Base-by-base conservation (phyloP, 2,113 vertebrate species). In the Gobiocypris rarus region DNA sequence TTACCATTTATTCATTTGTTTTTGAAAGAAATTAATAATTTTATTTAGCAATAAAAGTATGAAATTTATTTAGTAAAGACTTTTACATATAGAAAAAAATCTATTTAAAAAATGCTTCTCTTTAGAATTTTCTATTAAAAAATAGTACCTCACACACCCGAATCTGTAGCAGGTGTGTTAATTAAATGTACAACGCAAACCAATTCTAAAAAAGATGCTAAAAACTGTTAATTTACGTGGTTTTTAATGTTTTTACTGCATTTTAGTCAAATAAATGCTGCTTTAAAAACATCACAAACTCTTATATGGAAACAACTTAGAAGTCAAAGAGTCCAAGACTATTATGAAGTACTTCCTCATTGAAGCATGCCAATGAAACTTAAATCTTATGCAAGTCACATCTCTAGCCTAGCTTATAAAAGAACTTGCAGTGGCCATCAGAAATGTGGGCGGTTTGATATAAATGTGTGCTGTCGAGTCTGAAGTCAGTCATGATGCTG, bases 401-500 rank as follows among this genome's bases (percentile, higher is more conserved):
- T 84, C 59, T 81, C 28, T 67, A 84, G 73, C 58, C 77, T 2
- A 11, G 31, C 17, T 19, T 5, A 38, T 10, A 67, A 70, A 10
- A 59, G 0, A 59, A 43, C 19, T 71, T n/a, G 10, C 38, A 22
- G 41, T 56, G 28, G 83, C 67, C 63, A 15, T 67, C 5, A 19
- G 8, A 77, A 56, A 28, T 63, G 6, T 17, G 8, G 85, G n/a
- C n/a, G n/a, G n/a, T 69, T 69, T 61, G 31, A 86, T 86, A 77
- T 85, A 83, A 86, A 82, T 14, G 4, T 71, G n/a, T 71, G 82
- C 8, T 85, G 59, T 45, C 77, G 2, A 73, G 86, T 76, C 83
- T 67, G 15, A 85, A 86, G 81, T 85, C 78, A 67, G 78, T 58
- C 45, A 41, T 67, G 38, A 63, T 79, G 31, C 59, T 69, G 31